Percentiles rank a stretch among this genome's conserved stretches.
These are phyloP conservation scores for Dynastes grantii DNA, from an alignment of 2,888 invertebrate genomes.

Conservation along the genomic window DNA sequence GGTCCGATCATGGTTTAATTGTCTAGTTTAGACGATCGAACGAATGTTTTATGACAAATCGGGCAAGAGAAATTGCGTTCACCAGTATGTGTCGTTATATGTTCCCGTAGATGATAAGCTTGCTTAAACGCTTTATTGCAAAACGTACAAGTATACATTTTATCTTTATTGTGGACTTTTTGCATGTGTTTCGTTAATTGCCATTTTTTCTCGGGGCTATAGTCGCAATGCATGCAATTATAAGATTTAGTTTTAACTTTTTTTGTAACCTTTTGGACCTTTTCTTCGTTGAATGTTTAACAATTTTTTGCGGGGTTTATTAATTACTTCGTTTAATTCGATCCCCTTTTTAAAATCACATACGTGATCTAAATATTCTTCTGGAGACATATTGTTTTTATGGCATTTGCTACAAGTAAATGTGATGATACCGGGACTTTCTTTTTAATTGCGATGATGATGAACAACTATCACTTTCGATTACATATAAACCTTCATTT, in stretches of 20 bases:
- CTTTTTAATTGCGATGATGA: background rate
- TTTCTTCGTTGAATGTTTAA: background rate
- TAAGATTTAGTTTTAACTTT: constrained; percentile 33
- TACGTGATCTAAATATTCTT: constrained; percentile 8
- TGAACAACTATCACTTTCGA: background rate
- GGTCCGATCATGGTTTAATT: constrained; percentile 63
- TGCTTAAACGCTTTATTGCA: constrained; percentile 63
- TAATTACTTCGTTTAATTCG: background rate
- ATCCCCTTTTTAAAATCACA: constrained; percentile 20
- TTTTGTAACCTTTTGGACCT: constrained; percentile 22
- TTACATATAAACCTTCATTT: background rate
- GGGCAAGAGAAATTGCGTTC: constrained; percentile 63
- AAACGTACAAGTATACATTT: constrained; percentile 57
- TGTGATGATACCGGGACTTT: background rate
- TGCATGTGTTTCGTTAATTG: constrained; percentile 60
- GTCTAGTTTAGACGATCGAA: constrained; percentile 63
- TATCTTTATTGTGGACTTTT: constrained; percentile 58
- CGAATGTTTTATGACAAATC: constrained; percentile 64
- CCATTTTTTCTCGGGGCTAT: constrained; percentile 59
- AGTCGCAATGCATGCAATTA: constrained; percentile 60
- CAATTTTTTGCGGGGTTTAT: background rate
- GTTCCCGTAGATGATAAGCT: constrained; percentile 63
- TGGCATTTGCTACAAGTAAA: constrained; percentile 34
- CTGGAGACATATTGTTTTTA: constrained; percentile 51
- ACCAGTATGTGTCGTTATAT: constrained; percentile 63